These are phyloP conservation scores for Tupaia chinensis DNA, from an alignment of 2,113 vertebrate species.

Conservation along the genomic window DNA sequence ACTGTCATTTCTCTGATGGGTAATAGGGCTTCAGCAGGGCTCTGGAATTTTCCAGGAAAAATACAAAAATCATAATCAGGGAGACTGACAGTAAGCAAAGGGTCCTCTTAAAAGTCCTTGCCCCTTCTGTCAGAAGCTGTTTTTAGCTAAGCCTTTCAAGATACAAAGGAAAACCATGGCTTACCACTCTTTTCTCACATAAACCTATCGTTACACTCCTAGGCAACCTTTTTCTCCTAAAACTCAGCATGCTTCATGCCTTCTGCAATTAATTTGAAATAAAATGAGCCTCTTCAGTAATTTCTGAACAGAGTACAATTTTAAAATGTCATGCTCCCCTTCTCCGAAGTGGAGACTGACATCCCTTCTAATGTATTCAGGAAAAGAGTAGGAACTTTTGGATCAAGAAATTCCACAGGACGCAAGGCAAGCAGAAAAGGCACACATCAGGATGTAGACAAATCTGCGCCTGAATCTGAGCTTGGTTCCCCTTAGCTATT, in stretches of 20 bases:
- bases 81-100: background rate
- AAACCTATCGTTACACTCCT: background rate
- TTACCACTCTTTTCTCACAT: background rate
- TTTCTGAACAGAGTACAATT: background rate
- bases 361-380: background rate
- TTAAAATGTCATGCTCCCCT: background rate
- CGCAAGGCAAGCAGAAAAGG: background rate
- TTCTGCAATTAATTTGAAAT: constrained; percentile 19
- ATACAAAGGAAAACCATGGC: constrained; percentile 14
- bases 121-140: background rate
- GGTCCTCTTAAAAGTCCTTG: background rate
- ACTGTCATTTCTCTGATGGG: background rate
- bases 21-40: background rate
- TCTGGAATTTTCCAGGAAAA: constrained; percentile 34
- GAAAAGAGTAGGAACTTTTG: background rate
- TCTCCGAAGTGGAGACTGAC: background rate
- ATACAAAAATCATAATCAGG: background rate
- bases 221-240: background rate
- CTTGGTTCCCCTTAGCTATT: background rate
- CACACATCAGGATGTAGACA: background rate
- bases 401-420: background rate
- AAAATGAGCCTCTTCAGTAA: background rate
- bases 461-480: background rate
- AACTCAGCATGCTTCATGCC: background rate
- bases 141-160: constrained; percentile 10